phyloP scores from a whole-genome alignment of 2,888 invertebrate genomes.

The Volucella zonaria region DNA sequence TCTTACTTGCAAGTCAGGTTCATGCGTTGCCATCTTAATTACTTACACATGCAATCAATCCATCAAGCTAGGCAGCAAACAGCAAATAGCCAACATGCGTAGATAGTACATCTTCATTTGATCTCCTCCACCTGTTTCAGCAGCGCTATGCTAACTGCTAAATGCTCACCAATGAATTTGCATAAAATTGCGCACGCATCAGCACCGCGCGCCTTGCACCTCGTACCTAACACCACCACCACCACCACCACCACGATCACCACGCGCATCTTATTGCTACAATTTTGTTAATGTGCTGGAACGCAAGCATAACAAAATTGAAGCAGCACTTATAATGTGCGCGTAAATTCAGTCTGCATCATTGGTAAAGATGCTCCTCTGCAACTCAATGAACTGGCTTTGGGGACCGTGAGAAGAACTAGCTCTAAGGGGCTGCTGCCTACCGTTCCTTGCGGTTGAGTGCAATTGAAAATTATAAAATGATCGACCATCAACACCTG shows the following conservation, averaged over 20 bases:
- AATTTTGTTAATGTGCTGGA: slow-evolving; percentile 39
- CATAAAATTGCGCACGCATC: slow-evolving; percentile 43
- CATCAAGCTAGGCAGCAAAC: slow-evolving; percentile 40
- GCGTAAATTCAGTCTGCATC: slow-evolving; percentile 16
- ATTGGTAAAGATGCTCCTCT: not conserved
- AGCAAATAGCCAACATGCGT: slow-evolving; percentile 59
- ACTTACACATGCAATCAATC: slow-evolving; percentile 65
- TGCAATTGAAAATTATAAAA: slow-evolving; percentile 74
- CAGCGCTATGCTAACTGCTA: slow-evolving; percentile 13
- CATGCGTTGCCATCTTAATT: slow-evolving; percentile 60
- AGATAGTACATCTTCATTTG: slow-evolving; percentile 65
- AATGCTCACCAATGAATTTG: slow-evolving; percentile 61
- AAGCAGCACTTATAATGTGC: slow-evolving; percentile 7
- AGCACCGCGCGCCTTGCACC: too few relatives aligned
- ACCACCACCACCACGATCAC: not conserved
- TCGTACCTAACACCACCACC: not conserved
- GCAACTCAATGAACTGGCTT: slow-evolving; percentile 27
- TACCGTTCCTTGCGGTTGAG: not conserved
- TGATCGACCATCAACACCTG: slow-evolving; percentile 81
- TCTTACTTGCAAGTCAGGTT: slow-evolving; percentile 26
- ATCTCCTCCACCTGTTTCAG: slow-evolving; percentile 33
- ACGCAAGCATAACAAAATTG: not conserved
- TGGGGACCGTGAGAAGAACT: slow-evolving; percentile 65
- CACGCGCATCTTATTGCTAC: slow-evolving; percentile 41
- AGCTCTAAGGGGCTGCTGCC: slow-evolving; percentile 1